Percentiles rank a stretch among this genome's conserved stretches.
phyloP scores from a whole-genome alignment of 2,113 vertebrate genomes.

The Alosa alosa region DNA sequence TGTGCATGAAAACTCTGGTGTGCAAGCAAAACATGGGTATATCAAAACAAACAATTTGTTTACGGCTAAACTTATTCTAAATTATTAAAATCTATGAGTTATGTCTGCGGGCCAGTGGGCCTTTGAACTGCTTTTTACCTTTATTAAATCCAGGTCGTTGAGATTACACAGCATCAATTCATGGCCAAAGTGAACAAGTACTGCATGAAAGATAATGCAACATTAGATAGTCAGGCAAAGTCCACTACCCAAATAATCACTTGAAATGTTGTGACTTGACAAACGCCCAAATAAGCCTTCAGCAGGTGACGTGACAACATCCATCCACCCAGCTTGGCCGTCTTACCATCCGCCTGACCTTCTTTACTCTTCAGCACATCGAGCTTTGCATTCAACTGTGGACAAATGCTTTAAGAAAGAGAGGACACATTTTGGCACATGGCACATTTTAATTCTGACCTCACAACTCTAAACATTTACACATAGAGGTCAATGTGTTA shows the following conservation, averaged over 20 bases:
- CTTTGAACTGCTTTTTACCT: constrained; percentile 58
- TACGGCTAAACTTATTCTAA: too few species aligned
- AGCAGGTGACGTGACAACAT: not conserved
- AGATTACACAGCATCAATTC: constrained; percentile 77
- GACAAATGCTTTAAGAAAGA: constrained; percentile 56
- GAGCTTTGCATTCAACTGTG: constrained; percentile 57
- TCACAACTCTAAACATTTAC: not conserved
- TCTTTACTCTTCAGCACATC: not conserved
- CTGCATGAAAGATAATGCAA: constrained; percentile 56
- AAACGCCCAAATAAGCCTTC: not conserved
- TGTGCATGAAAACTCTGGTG: too few species aligned
- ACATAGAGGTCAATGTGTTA: not conserved
- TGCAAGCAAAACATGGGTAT: too few species aligned
- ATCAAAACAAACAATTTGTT: too few species aligned
- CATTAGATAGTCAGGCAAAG: not conserved
- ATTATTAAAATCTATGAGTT: not conserved
- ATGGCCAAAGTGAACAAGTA: constrained; percentile 72
- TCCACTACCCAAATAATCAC: not conserved
- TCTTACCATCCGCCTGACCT: constrained; percentile 17
- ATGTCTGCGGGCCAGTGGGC: not conserved
- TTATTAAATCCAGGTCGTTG: constrained; percentile 75
- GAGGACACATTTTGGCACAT: not conserved
- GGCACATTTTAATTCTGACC: not conserved
- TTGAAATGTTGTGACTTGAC: not conserved
- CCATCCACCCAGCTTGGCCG: not conserved